A percentile compares a stretch with the other conserved stretches of the same genome.
Conservation (phyloP, 2,113 vertebrate species). For the Anser cygnoides region DNA sequence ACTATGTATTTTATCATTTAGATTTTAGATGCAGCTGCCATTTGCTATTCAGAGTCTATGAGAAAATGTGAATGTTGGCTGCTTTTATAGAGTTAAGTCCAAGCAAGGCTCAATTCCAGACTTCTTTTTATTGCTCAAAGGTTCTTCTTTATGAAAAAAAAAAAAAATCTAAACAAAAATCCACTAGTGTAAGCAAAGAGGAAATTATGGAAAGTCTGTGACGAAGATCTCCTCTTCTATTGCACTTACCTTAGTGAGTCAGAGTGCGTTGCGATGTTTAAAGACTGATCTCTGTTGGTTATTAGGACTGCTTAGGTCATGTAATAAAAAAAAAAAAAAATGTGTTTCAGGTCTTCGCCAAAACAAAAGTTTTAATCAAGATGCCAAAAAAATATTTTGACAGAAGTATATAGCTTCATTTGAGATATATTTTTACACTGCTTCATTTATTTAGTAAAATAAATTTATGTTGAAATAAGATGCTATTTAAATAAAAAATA, state of each 20-base stretch:
- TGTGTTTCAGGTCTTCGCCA: neutral
- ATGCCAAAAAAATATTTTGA: neutral
- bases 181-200: neutral
- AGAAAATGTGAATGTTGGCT: neutral
- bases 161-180: conserved; percentile 30
- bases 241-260: conserved; percentile 28
- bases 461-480: neutral
- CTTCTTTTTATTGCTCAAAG: conserved; percentile 21
- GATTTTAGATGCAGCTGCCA: neutral
- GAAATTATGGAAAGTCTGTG: conserved; percentile 13
- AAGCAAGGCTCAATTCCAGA: neutral
- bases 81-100: neutral
- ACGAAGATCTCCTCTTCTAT: neutral
- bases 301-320: neutral
- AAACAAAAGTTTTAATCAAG: neutral
- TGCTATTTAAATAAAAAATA: neutral
- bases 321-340: neutral
- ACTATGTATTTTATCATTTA: neutral
- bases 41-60: neutral
- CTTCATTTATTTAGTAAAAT: neutral
- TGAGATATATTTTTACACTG: neutral
- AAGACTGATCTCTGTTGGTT: neutral
- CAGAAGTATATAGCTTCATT: neutral
- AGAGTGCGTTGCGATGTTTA: neutral
- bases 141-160: conserved; percentile 19